Conservation (phyloP, 2,797 vertebrate species). For the Myiothlypis chrysogaster region DNA sequence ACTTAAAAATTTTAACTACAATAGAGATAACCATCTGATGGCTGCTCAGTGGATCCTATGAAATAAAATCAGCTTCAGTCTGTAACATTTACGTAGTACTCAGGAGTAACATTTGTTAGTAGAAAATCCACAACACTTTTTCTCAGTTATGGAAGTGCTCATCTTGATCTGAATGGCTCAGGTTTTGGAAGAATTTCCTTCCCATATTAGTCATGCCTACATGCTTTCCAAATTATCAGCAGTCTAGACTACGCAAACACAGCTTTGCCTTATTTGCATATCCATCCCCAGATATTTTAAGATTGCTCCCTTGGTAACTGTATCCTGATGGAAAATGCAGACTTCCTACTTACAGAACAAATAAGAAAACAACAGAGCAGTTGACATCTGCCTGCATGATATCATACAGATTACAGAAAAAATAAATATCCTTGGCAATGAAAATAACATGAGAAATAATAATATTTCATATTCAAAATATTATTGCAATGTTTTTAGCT, state of each 20-base stretch:
- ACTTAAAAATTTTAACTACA: slow-evolving; percentile 56
- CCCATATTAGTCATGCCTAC: background rate
- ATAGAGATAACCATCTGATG: slow-evolving; percentile 25
- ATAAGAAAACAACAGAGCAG: background rate
- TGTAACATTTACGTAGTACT: background rate
- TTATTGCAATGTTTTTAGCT: background rate
- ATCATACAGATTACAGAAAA: background rate
- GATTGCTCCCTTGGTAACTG: background rate
- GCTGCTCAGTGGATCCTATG: background rate
- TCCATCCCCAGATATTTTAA: background rate
- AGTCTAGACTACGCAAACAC: background rate
- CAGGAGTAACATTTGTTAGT: background rate
- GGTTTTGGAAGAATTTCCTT: background rate
- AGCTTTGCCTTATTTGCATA: background rate
- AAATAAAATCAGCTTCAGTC: slow-evolving; percentile 28
- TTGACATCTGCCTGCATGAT: background rate
- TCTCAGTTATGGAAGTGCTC: background rate
- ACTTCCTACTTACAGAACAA: background rate
- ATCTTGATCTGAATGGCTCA: background rate
- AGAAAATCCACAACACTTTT: background rate
- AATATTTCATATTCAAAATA: background rate
- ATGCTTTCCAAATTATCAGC: background rate
- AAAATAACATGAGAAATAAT: background rate
- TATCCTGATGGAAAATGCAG: background rate
- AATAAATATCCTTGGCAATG: background rate